Base-by-base conservation (phyloP, 2,888 invertebrate genomes). In the Quadroppia sp. region DNA sequence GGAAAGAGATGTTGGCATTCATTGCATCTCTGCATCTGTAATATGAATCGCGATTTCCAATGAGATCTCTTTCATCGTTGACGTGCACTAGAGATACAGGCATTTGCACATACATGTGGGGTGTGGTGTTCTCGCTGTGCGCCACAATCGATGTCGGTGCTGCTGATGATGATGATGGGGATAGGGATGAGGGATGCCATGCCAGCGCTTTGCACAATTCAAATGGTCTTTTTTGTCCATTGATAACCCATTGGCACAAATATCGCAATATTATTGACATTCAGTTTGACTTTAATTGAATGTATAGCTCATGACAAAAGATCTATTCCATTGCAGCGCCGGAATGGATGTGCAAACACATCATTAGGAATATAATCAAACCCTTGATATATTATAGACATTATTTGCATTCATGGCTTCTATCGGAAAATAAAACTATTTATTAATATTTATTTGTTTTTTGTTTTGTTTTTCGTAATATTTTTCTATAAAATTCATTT, bases 41-140 rank as follows among this genome's bases (percentile, higher is more conserved):
- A 64, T 67, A 67, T 67, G 40, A 67, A 67, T 67, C 67, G 67
- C 42, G 67, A 67, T 67, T 67, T 67, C 67, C 67, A 67, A 67
- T 67, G 40, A 67, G 40, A 67, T 67, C 59, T 67, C 42, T 67
- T 17, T 13, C 40, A 67, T 67, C 67, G 67, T 40, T 67, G 67
- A 67, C 67, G 67, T 67, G 3, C 3, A 67, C 40, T 67, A 42
- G n/a, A 67, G 23, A 42, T 23, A 23, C 25, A 20, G 67, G 20
- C 20, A 30, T 61, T 32, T 67, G 67, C 20, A 23, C 32, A 4
- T 20, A 13, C 9, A 40, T 23, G 67, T 42, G 36, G 67, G 67
- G 67, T 67, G 67, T 67, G 67, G 67, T 67, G 67, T 67, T 25
- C 32, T 32, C 23, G 32, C 59, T 17, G 32, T 61, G 59, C 32